Percentiles rank a stretch among this genome's conserved stretches.
Evolutionary conservation across 2,113 vertebrate species (phyloP).

Genomic region (Clarias magur): DNA sequence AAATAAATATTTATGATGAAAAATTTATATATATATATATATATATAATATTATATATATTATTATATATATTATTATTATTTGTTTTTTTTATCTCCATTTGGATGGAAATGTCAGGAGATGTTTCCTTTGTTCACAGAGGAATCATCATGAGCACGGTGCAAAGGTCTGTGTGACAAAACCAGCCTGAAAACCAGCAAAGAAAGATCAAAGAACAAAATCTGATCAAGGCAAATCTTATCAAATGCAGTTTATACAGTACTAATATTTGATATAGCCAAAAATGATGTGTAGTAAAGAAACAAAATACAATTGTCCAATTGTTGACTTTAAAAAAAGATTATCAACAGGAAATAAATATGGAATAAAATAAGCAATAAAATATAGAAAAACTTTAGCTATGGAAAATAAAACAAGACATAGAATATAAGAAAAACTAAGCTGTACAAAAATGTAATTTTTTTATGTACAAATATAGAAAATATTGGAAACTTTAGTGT

Average conservation of each 20-base stretch:
- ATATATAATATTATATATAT: too few relatives aligned
- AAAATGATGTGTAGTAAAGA: not conserved
- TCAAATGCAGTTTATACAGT: not conserved
- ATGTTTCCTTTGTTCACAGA: not conserved
- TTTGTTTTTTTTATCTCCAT: not conserved
- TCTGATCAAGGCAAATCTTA: not conserved
- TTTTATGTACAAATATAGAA: too few relatives aligned
- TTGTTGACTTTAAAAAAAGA: not conserved
- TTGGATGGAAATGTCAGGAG: not conserved
- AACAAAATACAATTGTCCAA: not conserved
- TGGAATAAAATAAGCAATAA: too few relatives aligned
- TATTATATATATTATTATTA: not conserved
- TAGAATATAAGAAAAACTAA: too few relatives aligned
- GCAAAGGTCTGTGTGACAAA: not conserved
- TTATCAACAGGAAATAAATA: too few relatives aligned
- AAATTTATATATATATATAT: too few relatives aligned
- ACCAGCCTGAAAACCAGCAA: not conserved
- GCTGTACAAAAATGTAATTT: too few relatives aligned
- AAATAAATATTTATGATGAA: too few relatives aligned
- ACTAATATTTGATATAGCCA: not conserved
- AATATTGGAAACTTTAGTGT: too few relatives aligned
- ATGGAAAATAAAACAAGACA: too few relatives aligned
- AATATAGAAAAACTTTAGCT: too few relatives aligned
- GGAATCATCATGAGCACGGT: not conserved
- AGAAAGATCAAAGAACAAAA: not conserved